A percentile compares a stretch with the other conserved stretches of the same genome.
Evolutionary conservation across 2,888 invertebrate species (phyloP).

Genomic region (Epiperipatus broadwayi): DNA sequence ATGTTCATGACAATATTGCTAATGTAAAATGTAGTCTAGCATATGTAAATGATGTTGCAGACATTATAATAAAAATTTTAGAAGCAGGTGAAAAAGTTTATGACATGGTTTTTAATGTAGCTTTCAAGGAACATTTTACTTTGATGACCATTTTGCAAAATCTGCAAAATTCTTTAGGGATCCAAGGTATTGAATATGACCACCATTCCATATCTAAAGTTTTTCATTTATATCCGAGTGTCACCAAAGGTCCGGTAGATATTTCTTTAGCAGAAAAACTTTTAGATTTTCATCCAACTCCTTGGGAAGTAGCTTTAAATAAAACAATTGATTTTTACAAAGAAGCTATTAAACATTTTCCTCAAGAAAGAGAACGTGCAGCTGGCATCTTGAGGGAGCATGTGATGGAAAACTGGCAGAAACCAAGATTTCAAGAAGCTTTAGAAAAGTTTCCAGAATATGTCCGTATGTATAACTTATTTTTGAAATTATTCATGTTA

Average conservation of each 20-base stretch:
- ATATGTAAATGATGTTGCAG: constrained; percentile 29
- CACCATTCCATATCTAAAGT: constrained; percentile 17
- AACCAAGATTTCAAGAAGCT: too few species aligned
- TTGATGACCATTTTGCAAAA: constrained; percentile 23
- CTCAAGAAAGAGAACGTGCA: constrained; percentile 20
- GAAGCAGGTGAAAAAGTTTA: constrained; percentile 16
- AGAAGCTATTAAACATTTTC: constrained; percentile 22
- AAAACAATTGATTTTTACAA: constrained; percentile 28
- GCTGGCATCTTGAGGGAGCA: too few species aligned
- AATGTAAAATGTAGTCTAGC: constrained; percentile 28
- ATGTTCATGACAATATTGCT: constrained; percentile 23
- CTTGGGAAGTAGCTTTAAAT: constrained; percentile 23
- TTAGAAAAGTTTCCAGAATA: too few species aligned
- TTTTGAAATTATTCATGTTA: too few species aligned
- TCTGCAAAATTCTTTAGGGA: constrained; percentile 19
- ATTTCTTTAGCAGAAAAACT: constrained; percentile 24
- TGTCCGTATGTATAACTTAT: too few species aligned
- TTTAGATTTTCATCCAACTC: constrained; percentile 27
- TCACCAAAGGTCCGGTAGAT: constrained; percentile 27
- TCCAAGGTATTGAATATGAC: constrained; percentile 14
- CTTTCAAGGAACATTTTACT: constrained; percentile 25
- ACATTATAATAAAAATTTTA: constrained; percentile 22
- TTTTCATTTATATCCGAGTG: constrained; percentile 29
- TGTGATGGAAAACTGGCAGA: too few species aligned
- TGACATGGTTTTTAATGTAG: constrained; percentile 29